Evolutionary conservation across 2,113 vertebrate species (phyloP).

Genomic region (Stegostoma tigrinum): DNA sequence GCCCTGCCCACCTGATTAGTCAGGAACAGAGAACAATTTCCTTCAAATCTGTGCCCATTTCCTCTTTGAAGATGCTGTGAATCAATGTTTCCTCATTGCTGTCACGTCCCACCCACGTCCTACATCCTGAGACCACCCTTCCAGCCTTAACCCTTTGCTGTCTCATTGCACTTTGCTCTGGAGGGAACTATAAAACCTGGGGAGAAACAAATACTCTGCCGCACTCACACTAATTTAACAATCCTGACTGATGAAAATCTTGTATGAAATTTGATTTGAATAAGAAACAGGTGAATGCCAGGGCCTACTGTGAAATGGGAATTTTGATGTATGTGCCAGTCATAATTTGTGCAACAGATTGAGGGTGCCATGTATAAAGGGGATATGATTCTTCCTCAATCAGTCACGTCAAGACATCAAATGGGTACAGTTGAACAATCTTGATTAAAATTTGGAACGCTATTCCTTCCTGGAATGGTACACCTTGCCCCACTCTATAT

Average conservation of each 20-base stretch:
- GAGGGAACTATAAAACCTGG: not conserved
- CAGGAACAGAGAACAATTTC: conserved; percentile 52
- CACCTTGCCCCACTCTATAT: not conserved
- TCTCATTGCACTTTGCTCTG: not conserved
- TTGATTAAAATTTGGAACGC: not conserved
- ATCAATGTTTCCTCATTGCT: conserved; percentile 51
- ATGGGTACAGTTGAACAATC: no score
- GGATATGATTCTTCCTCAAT: not conserved
- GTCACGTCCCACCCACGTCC: conserved; percentile 42
- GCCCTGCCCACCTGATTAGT: conserved; percentile 44
- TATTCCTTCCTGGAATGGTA: not conserved
- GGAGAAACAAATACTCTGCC: not conserved
- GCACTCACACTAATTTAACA: not conserved
- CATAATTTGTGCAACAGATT: not conserved
- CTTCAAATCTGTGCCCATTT: conserved; percentile 51
- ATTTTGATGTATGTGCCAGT: not conserved
- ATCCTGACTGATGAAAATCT: not conserved
- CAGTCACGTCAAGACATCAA: no score
- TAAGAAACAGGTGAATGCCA: not conserved
- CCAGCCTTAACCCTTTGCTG: conserved; percentile 41
- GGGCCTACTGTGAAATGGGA: not conserved
- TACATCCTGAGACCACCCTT: conserved; percentile 52
- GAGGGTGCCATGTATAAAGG: not conserved
- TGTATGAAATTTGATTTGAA: not conserved
- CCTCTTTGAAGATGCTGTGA: conserved; percentile 48